phyloP scores from a whole-genome alignment of 1,140 invertebrate genomes.

The Drosophila arizonae region DNA sequence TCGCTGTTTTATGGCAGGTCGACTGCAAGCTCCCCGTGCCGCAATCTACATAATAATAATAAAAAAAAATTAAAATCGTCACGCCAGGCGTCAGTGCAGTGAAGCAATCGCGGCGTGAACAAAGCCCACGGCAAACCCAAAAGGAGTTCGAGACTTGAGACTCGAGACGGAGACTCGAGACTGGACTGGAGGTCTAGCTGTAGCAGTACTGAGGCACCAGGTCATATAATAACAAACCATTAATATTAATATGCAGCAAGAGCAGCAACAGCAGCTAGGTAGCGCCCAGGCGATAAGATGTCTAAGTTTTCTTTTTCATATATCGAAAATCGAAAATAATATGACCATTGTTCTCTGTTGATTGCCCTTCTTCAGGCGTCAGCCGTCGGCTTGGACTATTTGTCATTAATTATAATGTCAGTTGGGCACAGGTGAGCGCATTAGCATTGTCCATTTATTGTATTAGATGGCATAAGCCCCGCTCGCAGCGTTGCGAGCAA shows the following conservation, averaged over 20 bases:
- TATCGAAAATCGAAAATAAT: slow-evolving; percentile 71
- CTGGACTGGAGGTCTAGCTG: slow-evolving; percentile 11
- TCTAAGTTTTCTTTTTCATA: slow-evolving; percentile 11
- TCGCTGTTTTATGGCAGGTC: slow-evolving; percentile 6
- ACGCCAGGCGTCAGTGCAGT: slow-evolving; percentile 76
- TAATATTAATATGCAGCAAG: slow-evolving; percentile 70
- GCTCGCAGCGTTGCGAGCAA: background rate
- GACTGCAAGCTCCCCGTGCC: slow-evolving; percentile 62
- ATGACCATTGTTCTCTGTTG: slow-evolving; percentile 59
- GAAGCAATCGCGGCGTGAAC: slow-evolving; percentile 64
- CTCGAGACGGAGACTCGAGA: background rate
- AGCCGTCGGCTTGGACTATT: slow-evolving; percentile 25
- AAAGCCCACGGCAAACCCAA: slow-evolving; percentile 53
- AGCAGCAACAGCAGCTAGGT: slow-evolving; percentile 32
- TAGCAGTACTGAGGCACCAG: slow-evolving; percentile 54
- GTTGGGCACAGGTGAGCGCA: slow-evolving; percentile 58
- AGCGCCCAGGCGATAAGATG: slow-evolving; percentile 32
- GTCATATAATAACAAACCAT: slow-evolving; percentile 77
- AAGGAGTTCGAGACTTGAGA: slow-evolving; percentile 47
- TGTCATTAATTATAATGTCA: slow-evolving; percentile 79
- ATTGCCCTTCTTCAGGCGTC: slow-evolving; percentile 46
- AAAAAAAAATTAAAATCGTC: slow-evolving; percentile 75
- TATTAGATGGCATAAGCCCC: slow-evolving; percentile 50
- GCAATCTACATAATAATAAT: slow-evolving; percentile 73
- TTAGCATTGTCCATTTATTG: slow-evolving; percentile 71